Base-by-base conservation (phyloP, 2,888 invertebrate genomes). In the Drosophila pseudotakahashii region DNA sequence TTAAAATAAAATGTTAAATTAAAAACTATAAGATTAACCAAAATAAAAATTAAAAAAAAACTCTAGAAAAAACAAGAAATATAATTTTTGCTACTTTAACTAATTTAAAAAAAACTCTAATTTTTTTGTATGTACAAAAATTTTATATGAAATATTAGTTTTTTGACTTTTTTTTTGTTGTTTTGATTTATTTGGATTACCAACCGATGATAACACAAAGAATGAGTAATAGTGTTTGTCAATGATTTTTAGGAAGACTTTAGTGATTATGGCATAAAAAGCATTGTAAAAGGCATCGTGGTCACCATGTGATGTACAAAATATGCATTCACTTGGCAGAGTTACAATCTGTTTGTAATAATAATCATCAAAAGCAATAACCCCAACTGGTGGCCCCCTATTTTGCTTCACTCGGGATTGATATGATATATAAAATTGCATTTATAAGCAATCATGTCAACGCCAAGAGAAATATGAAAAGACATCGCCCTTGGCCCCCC, bases 381-480 rank as follows among this genome's bases (percentile, higher is more conserved):
- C 39, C 57, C 16, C 53, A 30, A 34, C 73, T 50, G 53, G 41
- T 36, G 54, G 36, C 13, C 14, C 36, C 36, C 16, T 44, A 13
- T 42, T 26, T 67, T 30, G 13, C 36, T 37, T 37, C 23, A 30
- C 30, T 55, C 68, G 61, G 72, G 70, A 74, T 55, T 74, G 74
- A 84, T 75, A 75, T 76, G 75, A 78, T 78, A 73, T 62, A 61
- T 58, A 58, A 68, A 84, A 84, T 84, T 88, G 87, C 88, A 84
- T 84, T 84, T 84, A 88, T 76, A 78, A 77, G 84, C 84, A 84
- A 84, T 84, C 88, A 83, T 86, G 88, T 88, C 84, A 88, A 78
- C 83, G 83, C 83, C 68, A 61, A 78, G 60, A 39, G 60, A 75
- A 77, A 79, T 87, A 87, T 81, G 73, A 69, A 81, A 68, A 73